Evolutionary conservation across 2,888 invertebrate species (phyloP).

Genomic region (Ophraella communa): DNA sequence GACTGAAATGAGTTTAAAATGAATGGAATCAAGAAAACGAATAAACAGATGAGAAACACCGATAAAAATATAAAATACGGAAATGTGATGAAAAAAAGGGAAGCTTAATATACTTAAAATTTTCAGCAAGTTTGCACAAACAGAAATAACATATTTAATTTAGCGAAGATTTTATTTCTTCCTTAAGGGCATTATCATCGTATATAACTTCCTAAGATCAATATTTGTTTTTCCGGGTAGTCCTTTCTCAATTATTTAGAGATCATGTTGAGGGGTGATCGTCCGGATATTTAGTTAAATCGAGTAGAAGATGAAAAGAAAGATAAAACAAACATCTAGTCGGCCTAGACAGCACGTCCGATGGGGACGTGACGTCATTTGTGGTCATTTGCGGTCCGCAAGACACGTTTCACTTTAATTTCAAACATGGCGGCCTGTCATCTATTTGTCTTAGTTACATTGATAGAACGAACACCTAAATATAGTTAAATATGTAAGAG

Average conservation of each 20-base stretch:
- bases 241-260: constrained; percentile 42
- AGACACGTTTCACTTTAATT: constrained; percentile 62
- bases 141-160: too few relatives aligned
- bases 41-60: too few relatives aligned
- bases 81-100: too few relatives aligned
- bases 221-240: constrained; percentile 27
- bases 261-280: constrained; percentile 35
- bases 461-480: constrained; percentile 47
- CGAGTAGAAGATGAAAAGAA: constrained; percentile 36
- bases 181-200: neutral
- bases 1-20: too few relatives aligned
- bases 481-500: constrained; percentile 8
- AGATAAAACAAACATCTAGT: constrained; percentile 51
- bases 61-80: too few relatives aligned
- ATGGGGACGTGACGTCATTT: constrained; percentile 58
- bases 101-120: too few relatives aligned
- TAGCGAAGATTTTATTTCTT: too few relatives aligned
- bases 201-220: constrained; percentile 22
- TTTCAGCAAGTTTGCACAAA: too few relatives aligned
- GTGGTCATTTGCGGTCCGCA: constrained; percentile 57
- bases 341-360: constrained; percentile 59
- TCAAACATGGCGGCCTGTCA: constrained; percentile 42
- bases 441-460: constrained; percentile 58
- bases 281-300: constrained; percentile 50
- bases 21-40: too few relatives aligned